Evolutionary conservation across 2,888 invertebrate species (phyloP), one percentile per base, ranked within the genome.

Genomic region (Ectropis crepuscularia): DNA sequence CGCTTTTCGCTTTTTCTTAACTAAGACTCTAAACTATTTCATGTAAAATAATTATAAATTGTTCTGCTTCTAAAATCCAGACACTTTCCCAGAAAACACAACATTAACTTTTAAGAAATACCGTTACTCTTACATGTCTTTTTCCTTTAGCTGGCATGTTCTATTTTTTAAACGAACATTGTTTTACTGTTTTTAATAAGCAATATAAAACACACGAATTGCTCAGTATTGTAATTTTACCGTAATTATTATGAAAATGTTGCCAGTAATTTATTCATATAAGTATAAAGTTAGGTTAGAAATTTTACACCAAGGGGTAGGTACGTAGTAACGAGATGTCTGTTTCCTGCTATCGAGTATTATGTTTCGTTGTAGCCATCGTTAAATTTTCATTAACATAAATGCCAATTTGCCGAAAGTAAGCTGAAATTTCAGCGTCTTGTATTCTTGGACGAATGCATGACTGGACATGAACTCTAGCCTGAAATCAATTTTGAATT

Each of bases 321-420:
- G 42, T 37, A 37, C 41, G 43, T 41, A 16, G 9, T 49, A 43
- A 37, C 12, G 12, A 46, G 46, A 37, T 38, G 42, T 46, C 37
- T 41, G 16, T 42, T 42, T 28, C 28, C 28, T 9, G n/a, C 38
- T 6, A 16, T 10, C 46, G 38, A 61, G 64, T 67, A 67, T 60
- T 64, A 64, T 50, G 65, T 66, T 68, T 69, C 74, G 65, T 70
- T 77, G 75, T 72, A 73, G 71, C 71, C 74, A 69, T 64, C 62
- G 61, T 65, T 72, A 77, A 78, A 78, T 67, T 74, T 76, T 69
- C 65, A 74, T 78, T 77, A 74, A 70, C 67, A 61, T 79, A 83
- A 83, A 76, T 74, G 73, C 77, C 82, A 83, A 81, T 83, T 83
- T 79, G 61, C 66, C 77, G 80, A 81, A 80, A 78, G 74, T 71